Base-by-base conservation (phyloP, 2,113 vertebrate species). In the Cichladusa arquata region DNA sequence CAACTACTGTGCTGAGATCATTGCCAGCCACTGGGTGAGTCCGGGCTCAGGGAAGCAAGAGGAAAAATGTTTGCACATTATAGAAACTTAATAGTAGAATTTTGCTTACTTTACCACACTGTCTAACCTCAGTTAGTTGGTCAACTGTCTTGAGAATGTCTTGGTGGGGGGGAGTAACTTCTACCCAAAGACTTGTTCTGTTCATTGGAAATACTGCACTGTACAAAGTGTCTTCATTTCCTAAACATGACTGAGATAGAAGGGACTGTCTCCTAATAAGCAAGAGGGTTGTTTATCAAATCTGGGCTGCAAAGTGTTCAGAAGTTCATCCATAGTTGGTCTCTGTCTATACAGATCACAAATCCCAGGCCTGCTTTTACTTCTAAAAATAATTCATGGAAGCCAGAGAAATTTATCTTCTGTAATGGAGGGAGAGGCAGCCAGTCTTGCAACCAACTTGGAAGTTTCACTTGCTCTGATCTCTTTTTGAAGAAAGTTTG, bases 1-100 rank as follows among this genome's bases (percentile, higher is more conserved):
- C 97, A 99, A 99, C 96, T 99, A 99, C 88, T 99, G 99, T 90
- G 99, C 99, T 31, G 99, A 99, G 96, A 99, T 99, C 84, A 99
- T 99, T 72, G 99, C 99, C 48, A 99, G 99, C 95, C 99, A 99
- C 92, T 99, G 99, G 99, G 99, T 99, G 96, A 99, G 99, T 96
- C 56, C 50, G 76, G 31, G 14, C 38, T 51, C n/a, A 4, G 51
- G 70, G 53, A 45, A 44, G 9, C 14, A 15, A 50, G 33, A 53
- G 1, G 2, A 51, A 25, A 69, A 80, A n/a, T 28, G 5, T 20
- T 86, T 31, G 38, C 17, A 14, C 47, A 12, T 10, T 19, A 3
- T 2, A 36, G 28, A n/a, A 94, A 44, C 24, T 18, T 34, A 11
- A 14, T 13, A 26, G 34, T 15, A 36, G 36, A 31, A 33, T 88